Evolutionary conservation across 2,888 invertebrate species (phyloP), one percentile per base, ranked within the genome.

Genomic region (Desoria tigrina): DNA sequence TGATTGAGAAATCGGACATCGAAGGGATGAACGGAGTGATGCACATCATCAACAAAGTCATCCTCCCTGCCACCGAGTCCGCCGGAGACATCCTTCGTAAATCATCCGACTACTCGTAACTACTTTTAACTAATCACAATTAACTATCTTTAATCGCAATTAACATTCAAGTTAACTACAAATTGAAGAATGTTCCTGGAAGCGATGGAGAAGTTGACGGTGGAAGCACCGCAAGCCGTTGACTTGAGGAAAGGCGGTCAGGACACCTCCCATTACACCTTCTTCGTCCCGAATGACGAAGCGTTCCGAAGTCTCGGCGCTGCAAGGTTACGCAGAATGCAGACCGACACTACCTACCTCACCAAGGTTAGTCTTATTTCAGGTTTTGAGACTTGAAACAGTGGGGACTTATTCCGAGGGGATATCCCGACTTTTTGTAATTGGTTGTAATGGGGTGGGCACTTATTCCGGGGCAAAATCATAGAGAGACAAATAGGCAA

Each of bases 261-360:
- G 49, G 61, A 55, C 57, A 21, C 76, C 74, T 64, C 65, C 1
- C 72, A 72, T 66, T 86, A 86, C 78, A 88, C 88, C 1, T 85
- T 88, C 77, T 87, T 88, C 78, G 88, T 88, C 55, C 88, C 88
- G 7, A 85, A 83, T 7, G 87, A 88, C 79, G 82, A 82, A 39
- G 88, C 88, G 1, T 88, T 88, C 77, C 83, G 84, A 72, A 81
- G 83, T 70, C 78, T 86, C n/a, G 86, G 86, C 14, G 72, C 74
- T 4, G 72, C 76, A 11, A 68, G 79, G 26, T 76, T 80, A 18
- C 76, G 79, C 49, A 68, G 75, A 27, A 76, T 81, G 55, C 77
- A 80, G 69, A 71, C 75, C 4, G 77, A 80, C 65, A 69, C 76
- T 2, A 71, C 74, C 21, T 78, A 78, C 58, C 77, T 81, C 26